phyloP scores from a whole-genome alignment of 2,113 vertebrate genomes.

The Semicossyphus pulcher region DNA sequence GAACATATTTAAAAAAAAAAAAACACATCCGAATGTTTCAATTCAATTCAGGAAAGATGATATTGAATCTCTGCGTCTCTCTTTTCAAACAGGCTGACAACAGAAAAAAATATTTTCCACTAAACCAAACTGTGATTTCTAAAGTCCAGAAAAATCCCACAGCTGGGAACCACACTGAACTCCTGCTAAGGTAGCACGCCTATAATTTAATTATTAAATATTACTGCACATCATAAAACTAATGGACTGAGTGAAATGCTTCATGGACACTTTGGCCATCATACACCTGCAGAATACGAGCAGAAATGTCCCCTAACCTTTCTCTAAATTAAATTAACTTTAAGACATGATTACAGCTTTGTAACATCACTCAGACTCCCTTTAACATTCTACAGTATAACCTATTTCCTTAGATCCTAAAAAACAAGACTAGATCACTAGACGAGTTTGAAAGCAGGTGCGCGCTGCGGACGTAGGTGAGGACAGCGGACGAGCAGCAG shows the following conservation, averaged over 20 bases:
- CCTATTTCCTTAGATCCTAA: neutral
- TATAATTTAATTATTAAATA: too few species aligned
- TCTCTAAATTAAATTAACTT: neutral
- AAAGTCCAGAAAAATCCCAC: too few species aligned
- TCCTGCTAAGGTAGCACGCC: too few species aligned
- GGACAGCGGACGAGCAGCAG: too few species aligned
- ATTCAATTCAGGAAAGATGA: neutral
- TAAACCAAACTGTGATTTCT: neutral
- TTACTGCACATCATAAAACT: too few species aligned
- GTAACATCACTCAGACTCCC: neutral
- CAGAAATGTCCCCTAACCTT: neutral
- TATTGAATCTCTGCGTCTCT: neutral
- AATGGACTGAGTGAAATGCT: neutral
- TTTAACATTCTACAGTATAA: neutral
- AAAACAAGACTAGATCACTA: too few species aligned
- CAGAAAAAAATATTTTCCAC: neutral
- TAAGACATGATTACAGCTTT: too few species aligned
- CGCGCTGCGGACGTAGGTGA: too few species aligned
- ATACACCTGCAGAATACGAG: neutral
- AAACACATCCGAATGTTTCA: neutral
- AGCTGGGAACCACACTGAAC: too few species aligned
- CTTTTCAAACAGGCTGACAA: neutral
- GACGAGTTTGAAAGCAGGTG: too few species aligned
- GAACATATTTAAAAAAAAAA: neutral
- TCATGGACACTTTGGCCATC: neutral